phyloP scores from a whole-genome alignment of 2,888 invertebrate species.

The Temnothorax rugatulus region DNA sequence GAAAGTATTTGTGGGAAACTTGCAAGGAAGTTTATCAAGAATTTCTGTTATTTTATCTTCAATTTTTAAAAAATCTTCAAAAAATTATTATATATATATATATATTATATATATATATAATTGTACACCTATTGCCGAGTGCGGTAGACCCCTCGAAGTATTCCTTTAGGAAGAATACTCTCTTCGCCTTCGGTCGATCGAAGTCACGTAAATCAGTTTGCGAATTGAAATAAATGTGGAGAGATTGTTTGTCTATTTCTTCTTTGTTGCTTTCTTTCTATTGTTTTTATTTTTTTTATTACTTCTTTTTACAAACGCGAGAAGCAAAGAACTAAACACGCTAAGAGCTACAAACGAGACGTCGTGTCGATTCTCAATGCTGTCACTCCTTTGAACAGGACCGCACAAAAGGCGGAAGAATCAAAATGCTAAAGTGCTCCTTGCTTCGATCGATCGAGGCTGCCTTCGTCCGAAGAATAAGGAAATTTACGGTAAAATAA shows the following conservation, averaged over 20 bases:
- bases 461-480: conserved; percentile 11
- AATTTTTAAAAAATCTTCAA: no score
- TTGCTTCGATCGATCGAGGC: conserved; percentile 29
- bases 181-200: conserved; percentile 5
- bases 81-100: no score
- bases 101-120: no score
- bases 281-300: not conserved
- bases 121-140: no score
- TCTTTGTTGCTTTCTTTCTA: not conserved
- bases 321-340: conserved; percentile 13
- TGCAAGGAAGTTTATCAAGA: no score
- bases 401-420: conserved; percentile 42
- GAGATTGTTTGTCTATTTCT: conserved; percentile 26
- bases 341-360: conserved; percentile 46
- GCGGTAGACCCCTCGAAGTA: no score
- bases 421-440: conserved; percentile 54
- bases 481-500: conserved; percentile 29
- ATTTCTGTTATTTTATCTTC: no score
- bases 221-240: conserved; percentile 23
- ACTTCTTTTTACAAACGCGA: not conserved
- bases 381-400: conserved; percentile 43
- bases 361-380: conserved; percentile 39
- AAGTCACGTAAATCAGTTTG: conserved; percentile 17
- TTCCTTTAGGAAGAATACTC: not conserved
- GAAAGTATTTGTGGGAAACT: not conserved